Base-by-base conservation (phyloP, 2,888 invertebrate species). In the Acholoe squamosa region DNA sequence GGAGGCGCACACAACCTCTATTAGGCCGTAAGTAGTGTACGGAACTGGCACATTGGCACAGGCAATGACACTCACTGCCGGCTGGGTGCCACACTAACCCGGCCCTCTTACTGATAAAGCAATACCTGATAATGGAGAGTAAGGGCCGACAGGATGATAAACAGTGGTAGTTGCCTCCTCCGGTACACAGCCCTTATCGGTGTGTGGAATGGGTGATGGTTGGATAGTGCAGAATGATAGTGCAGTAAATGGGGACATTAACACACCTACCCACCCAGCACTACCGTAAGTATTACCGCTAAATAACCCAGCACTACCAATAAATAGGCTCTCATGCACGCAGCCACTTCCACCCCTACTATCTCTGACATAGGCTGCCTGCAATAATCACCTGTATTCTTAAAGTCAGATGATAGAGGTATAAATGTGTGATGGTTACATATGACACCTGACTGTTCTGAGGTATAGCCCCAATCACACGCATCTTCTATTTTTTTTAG, bases 11-110 rank as follows among this genome's bases (percentile, higher is more conserved):
- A 3, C 61, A 5, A 3, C 19, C 61, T 61, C 61, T 28, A 28
- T 71, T 71, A 71, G 25, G 19, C 61, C 25, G 28, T 71, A 71
- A 71, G 71, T 71, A 71, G 71, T 71, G 25, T 71, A 71, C 14
- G 25, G 71, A 28, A 71, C 25, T 71, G 28, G 71, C n/a, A 28
- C 71, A 0, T 28, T 71, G 71, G 3, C 25, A 7, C 71, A 71
- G 71, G 71, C 31, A 28, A n/a, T 14, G 71, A 25, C 71, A 43
- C 43, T 43, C 43, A 43, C 43, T 43, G 10, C 43, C 43, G 10
- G 5, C n/a, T n/a, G n/a, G n/a, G n/a, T n/a, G n/a, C n/a, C n/a
- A n/a, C 10, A 43, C 43, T 43, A 43, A 43, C 43, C 43, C 43
- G 43, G 5, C 43, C 43, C 43, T 43, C 43, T 43, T 43, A 43